Evolutionary conservation across 2,888 invertebrate genomes (phyloP).

Genomic region (Oeneis ivallda): DNA sequence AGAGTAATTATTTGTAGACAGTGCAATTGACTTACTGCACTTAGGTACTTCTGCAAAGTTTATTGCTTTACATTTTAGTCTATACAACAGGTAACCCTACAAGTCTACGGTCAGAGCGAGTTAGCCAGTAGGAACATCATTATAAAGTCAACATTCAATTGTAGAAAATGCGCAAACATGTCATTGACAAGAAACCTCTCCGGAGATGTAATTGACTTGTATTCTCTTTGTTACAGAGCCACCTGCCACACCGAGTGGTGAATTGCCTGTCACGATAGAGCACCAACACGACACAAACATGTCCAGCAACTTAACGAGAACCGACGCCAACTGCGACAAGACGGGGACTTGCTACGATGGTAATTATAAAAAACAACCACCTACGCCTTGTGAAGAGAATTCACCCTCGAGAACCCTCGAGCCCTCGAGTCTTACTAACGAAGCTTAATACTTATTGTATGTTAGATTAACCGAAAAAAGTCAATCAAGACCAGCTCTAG

Average conservation of each 20-base stretch:
- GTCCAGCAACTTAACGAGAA: conserved; percentile 86
- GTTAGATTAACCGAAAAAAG: background rate
- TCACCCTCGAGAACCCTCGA: background rate
- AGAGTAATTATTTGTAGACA: too few relatives aligned
- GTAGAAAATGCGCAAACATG: background rate
- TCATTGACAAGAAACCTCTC: background rate
- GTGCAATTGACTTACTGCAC: too few relatives aligned
- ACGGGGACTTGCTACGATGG: conserved; percentile 97
- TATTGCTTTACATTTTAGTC: background rate
- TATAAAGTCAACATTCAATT: conserved; percentile 7
- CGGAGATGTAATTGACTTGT: conserved; percentile 27
- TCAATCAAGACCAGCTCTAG: background rate
- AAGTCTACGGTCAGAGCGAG: background rate
- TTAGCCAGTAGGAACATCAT: background rate
- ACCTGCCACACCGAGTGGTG: conserved; percentile 69
- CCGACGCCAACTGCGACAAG: conserved; percentile 94
- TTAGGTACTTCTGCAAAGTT: too few relatives aligned
- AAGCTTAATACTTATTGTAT: background rate
- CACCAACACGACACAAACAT: conserved; percentile 88
- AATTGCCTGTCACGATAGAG: conserved; percentile 88
- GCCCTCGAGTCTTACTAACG: background rate
- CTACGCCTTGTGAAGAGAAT: background rate
- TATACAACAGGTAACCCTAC: background rate
- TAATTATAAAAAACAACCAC: conserved; percentile 65
- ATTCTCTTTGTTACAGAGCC: conserved; percentile 72